These are phyloP conservation scores for Elmis aenea DNA, from an alignment of 2,888 invertebrate species.

Conservation along the genomic window DNA sequence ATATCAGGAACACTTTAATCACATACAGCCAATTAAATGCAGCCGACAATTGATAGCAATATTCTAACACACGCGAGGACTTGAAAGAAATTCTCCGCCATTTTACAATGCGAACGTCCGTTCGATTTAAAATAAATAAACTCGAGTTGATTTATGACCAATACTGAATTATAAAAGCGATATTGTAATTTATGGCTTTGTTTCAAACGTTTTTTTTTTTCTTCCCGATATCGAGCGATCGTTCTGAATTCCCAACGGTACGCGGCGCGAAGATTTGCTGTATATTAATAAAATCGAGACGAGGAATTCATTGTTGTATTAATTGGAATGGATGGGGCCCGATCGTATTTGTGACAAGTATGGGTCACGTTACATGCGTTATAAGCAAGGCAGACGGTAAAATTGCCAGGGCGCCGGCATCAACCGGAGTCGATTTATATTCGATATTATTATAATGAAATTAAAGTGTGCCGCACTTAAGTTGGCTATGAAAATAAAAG, in stretches of 20 bases:
- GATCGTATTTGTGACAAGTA: too few relatives aligned
- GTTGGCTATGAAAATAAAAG: constrained; percentile 6
- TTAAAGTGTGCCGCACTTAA: constrained; percentile 9
- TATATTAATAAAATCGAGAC: too few relatives aligned
- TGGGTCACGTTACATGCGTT: too few relatives aligned
- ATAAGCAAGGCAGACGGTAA: constrained; percentile 13
- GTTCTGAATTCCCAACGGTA: too few relatives aligned
- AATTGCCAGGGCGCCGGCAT: constrained; percentile 12
- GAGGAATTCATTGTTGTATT: too few relatives aligned
- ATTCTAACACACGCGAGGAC: too few relatives aligned
- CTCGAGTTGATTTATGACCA: constrained; percentile 23
- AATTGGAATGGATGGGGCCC: too few relatives aligned
- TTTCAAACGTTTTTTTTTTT: background rate
- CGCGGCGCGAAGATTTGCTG: too few relatives aligned
- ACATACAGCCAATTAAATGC: too few relatives aligned
- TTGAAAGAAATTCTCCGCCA: constrained; percentile 18
- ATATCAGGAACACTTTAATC: too few relatives aligned
- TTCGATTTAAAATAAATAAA: constrained; percentile 25
- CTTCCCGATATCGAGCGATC: background rate
- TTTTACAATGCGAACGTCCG: constrained; percentile 22
- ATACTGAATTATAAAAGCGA: constrained; percentile 15
- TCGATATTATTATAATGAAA: constrained; percentile 14
- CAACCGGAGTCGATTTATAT: constrained; percentile 10
- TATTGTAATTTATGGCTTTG: background rate
- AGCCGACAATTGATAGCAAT: too few relatives aligned